Evolutionary conservation across 2,888 invertebrate species (phyloP).

Genomic region (Agrypnus murinus): DNA sequence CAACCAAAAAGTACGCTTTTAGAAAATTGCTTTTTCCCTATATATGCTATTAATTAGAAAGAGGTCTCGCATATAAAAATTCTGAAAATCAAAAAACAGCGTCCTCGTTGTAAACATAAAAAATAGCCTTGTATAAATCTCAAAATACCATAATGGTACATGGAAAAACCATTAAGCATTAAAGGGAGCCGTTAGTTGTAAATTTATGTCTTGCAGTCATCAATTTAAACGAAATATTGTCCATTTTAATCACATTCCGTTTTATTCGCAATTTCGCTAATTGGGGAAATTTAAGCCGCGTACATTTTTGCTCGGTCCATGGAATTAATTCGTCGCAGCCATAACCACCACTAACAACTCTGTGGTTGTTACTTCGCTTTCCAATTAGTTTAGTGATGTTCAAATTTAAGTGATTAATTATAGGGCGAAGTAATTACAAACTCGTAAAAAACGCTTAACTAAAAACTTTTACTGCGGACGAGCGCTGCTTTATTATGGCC

Average conservation of each 20-base stretch:
- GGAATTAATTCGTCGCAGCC: slow-evolving; percentile 57
- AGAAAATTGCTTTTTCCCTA: not conserved
- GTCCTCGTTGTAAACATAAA: not conserved
- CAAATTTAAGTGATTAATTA: slow-evolving; percentile 62
- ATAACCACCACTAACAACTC: slow-evolving; percentile 50
- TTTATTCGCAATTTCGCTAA: slow-evolving; percentile 55
- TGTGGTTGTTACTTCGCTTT: slow-evolving; percentile 54
- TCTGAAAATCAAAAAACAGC: not conserved
- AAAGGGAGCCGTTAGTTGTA: slow-evolving; percentile 29
- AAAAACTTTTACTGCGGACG: slow-evolving; percentile 41
- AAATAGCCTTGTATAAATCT: slow-evolving; percentile 11
- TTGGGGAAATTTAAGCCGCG: slow-evolving; percentile 55
- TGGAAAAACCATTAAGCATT: slow-evolving; percentile 32
- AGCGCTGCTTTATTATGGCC: slow-evolving; percentile 44
- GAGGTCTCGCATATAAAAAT: not conserved
- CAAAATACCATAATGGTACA: slow-evolving; percentile 22
- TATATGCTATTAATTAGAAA: not conserved
- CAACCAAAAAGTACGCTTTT: not conserved
- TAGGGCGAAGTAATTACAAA: slow-evolving; percentile 59
- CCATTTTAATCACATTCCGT: slow-evolving; percentile 57
- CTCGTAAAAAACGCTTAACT: slow-evolving; percentile 55
- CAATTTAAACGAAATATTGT: slow-evolving; percentile 54
- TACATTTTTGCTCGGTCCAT: slow-evolving; percentile 54
- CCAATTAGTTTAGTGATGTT: slow-evolving; percentile 58
- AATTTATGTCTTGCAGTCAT: slow-evolving; percentile 40